Evolutionary conservation across 2,888 invertebrate genomes (phyloP).

Genomic region (Hololepta plana): DNA sequence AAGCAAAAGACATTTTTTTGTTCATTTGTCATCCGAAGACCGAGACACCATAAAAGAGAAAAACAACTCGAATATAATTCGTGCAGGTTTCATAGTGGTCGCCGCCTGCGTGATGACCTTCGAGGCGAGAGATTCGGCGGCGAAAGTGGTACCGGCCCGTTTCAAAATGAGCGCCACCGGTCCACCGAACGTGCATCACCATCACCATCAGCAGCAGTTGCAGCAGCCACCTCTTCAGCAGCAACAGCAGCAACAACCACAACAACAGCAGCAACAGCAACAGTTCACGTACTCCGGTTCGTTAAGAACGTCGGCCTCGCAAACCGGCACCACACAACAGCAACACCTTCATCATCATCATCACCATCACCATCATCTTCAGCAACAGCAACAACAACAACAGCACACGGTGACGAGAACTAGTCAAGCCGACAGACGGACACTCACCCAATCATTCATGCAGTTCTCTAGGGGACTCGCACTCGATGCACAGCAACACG

Average conservation of each 20-base stretch:
- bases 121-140: slow-evolving; percentile 87
- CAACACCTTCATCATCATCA: slow-evolving; percentile 10
- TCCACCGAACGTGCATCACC: too few relatives aligned
- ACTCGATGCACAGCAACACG: slow-evolving; percentile 17
- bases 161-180: slow-evolving; percentile 27
- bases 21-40: too few relatives aligned
- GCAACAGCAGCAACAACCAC: too few relatives aligned
- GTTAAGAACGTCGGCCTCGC: slow-evolving; percentile 21
- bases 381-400: slow-evolving; percentile 1
- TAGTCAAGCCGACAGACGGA: slow-evolving; percentile 16
- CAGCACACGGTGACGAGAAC: slow-evolving; percentile 1
- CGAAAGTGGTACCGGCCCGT: slow-evolving; percentile 73
- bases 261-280: too few relatives aligned
- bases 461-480: slow-evolving; percentile 30
- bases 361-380: slow-evolving; percentile 7
- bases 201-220: too few relatives aligned
- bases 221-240: too few relatives aligned
- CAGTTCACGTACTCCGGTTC: too few relatives aligned
- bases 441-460: slow-evolving; percentile 30
- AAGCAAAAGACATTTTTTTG: too few relatives aligned
- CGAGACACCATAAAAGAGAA: slow-evolving; percentile 2
- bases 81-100: slow-evolving; percentile 78
- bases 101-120: slow-evolving; percentile 98
- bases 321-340: slow-evolving; percentile 14
- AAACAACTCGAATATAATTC: too few relatives aligned